These are phyloP conservation scores for Lasioglossum malachurum DNA, from an alignment of 2,888 invertebrate species.

Conservation along the genomic window DNA sequence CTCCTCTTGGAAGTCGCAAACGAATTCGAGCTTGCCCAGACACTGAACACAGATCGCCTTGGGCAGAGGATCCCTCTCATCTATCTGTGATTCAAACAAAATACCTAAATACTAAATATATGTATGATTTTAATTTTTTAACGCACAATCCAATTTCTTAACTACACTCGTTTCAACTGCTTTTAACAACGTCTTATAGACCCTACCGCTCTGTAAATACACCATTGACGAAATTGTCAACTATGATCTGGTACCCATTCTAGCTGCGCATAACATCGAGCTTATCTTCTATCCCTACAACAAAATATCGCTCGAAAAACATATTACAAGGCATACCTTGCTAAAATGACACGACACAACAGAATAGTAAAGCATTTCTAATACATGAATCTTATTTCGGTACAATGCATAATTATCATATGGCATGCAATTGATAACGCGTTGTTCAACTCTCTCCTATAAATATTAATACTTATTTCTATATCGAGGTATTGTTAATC, in stretches of 20 bases:
- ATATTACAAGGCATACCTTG: neutral
- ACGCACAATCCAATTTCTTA: conserved; percentile 29
- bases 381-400: neutral
- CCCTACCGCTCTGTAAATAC: conserved; percentile 75
- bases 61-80: conserved; percentile 84
- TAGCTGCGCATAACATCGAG: conserved; percentile 22
- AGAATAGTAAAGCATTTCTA: neutral
- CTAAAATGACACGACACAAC: neutral
- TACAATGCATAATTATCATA: neutral
- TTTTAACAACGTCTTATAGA: conserved; percentile 15
- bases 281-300: conserved; percentile 25
- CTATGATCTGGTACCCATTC: conserved; percentile 58
- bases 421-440: neutral
- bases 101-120: conserved; percentile 69
- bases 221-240: conserved; percentile 35
- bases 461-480: neutral
- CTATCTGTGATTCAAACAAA: conserved; percentile 83
- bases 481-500: neutral
- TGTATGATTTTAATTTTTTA: conserved; percentile 48
- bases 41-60: conserved; percentile 84
- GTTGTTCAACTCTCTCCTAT: neutral
- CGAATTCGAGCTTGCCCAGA: conserved; percentile 84
- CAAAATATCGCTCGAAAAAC: neutral
- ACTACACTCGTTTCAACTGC: conserved; percentile 15
- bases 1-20: conserved; percentile 85